Conservation (phyloP, 2,113 vertebrate species). For the Bos indicus region DNA sequence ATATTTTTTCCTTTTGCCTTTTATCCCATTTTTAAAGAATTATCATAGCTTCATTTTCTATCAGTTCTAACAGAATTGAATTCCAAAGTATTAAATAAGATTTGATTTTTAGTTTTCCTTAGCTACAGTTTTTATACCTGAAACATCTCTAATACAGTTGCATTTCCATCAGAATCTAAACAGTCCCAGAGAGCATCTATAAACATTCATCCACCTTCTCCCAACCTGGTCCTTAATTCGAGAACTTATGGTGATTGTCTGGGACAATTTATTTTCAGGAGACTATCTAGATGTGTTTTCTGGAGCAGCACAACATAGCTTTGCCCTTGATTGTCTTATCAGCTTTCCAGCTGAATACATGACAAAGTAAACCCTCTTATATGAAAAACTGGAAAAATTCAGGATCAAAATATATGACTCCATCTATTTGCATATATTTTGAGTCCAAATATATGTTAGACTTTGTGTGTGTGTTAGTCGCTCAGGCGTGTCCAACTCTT, state of each 20-base stretch:
- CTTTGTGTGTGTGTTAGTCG: background rate
- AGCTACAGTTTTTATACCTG: background rate
- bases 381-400: background rate
- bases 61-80: background rate
- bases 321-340: background rate
- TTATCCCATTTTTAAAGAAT: background rate
- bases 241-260: background rate
- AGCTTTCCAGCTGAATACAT: background rate
- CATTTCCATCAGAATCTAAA: background rate
- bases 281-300: background rate
- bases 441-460: background rate
- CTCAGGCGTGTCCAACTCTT: background rate
- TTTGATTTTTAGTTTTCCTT: background rate
- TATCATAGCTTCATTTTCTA: conserved; percentile 16
- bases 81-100: background rate
- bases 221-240: background rate
- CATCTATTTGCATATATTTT: background rate
- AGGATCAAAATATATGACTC: background rate
- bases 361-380: background rate
- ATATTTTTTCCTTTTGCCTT: background rate
- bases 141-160: background rate
- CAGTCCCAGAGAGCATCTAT: background rate
- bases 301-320: background rate
- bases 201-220: background rate
- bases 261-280: background rate